Conservation (phyloP, 2,888 invertebrate species). For the Masnerella sp. region DNA sequence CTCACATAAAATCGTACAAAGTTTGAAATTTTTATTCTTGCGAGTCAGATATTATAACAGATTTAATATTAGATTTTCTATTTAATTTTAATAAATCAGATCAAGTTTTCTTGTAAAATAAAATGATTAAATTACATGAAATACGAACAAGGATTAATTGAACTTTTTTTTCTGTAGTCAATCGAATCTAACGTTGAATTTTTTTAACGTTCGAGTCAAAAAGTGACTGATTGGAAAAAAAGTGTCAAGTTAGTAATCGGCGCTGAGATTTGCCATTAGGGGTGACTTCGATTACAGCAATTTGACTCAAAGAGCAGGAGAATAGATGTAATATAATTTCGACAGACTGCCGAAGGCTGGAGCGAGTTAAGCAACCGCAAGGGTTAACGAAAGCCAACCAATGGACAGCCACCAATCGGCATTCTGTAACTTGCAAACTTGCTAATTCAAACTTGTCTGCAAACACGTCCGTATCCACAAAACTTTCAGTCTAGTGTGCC, state of each 20-base stretch:
- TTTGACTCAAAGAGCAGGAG: constrained; percentile 4
- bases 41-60: no score
- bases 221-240: constrained; percentile 3
- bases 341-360: constrained; percentile 45
- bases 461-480: constrained; percentile 56
- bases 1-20: no score
- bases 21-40: no score
- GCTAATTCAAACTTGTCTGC: constrained; percentile 70
- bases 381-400: constrained; percentile 56
- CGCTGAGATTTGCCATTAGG: neutral
- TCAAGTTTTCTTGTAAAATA: no score
- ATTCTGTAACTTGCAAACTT: constrained; percentile 70
- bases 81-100: no score
- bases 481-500: constrained; percentile 60
- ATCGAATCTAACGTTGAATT: no score
- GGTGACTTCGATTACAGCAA: neutral
- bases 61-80: no score
- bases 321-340: constrained; percentile 51
- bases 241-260: neutral
- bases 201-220: no score
- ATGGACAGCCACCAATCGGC: constrained; percentile 65
- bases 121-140: no score
- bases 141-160: no score
- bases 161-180: no score
- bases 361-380: constrained; percentile 52